Conservation (phyloP, 2,797 vertebrate genomes). For the Protonibea diacanthus region DNA sequence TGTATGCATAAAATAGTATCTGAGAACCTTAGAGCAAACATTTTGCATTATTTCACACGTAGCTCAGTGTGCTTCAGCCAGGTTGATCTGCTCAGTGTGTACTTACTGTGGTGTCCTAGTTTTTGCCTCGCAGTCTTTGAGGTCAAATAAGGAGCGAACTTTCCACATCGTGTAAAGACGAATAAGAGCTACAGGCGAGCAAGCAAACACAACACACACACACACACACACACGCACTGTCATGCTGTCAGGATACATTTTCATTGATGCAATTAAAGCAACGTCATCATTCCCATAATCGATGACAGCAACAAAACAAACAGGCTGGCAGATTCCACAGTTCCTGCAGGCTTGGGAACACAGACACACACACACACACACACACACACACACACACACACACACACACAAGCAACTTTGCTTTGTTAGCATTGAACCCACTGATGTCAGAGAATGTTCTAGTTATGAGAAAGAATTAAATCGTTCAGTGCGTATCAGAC, state of each 20-base stretch:
- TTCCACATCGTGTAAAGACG: conserved; percentile 60
- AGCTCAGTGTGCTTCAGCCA: conserved; percentile 14
- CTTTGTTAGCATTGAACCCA: no score
- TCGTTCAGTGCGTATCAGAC: no score
- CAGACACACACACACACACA: no score
- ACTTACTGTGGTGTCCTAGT: conserved; percentile 62
- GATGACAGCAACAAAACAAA: conserved; percentile 61
- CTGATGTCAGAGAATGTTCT: no score
- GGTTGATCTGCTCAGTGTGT: conserved; percentile 49
- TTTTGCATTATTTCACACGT: conserved; percentile 26
- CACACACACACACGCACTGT: conserved; percentile 21
- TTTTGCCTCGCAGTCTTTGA: conserved; percentile 65
- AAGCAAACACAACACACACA: conserved; percentile 12
- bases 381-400: conserved; percentile 21
- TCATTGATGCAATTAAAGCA: conserved; percentile 63
- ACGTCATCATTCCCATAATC: conserved; percentile 58
- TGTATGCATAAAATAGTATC: background rate
- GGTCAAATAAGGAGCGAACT: conserved; percentile 72
- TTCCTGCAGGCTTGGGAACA: conserved; percentile 8
- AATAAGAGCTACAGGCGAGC: conserved; percentile 44
- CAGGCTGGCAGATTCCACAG: conserved; percentile 31
- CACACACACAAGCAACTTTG: background rate
- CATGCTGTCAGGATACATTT: conserved; percentile 70
- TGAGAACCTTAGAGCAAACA: conserved; percentile 20
- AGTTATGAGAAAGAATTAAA: no score